A percentile compares a stretch with the other conserved stretches of the same genome.
phyloP scores from a whole-genome alignment of 2,888 invertebrate genomes.

The Noctua comes region DNA sequence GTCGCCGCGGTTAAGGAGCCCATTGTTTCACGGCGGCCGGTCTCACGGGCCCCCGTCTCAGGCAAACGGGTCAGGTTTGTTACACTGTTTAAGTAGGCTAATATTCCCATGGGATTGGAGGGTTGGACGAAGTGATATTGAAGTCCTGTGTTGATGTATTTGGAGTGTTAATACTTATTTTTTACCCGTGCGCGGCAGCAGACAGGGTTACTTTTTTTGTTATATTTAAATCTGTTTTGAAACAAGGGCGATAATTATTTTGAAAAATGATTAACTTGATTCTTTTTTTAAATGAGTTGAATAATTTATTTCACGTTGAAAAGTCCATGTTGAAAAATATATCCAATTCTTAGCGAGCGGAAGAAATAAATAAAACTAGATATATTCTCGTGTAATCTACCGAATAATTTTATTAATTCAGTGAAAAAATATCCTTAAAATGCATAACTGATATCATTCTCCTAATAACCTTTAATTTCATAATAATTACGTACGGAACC shows the following conservation, averaged over 20 bases:
- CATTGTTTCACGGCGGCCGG: constrained; percentile 78
- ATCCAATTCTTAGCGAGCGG: neutral
- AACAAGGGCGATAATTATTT: neutral
- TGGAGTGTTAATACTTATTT: constrained; percentile 24
- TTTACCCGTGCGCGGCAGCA: neutral
- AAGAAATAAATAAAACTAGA: neutral
- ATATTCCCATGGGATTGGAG: constrained; percentile 80
- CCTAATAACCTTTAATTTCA: constrained; percentile 42
- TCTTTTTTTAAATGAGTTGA: fast-evolving
- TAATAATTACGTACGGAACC: constrained; percentile 65
- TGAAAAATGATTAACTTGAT: neutral
- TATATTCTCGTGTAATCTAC: too few species aligned
- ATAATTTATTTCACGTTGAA: neutral
- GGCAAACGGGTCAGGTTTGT: constrained; percentile 81
- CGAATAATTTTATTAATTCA: neutral
- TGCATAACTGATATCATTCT: constrained; percentile 18
- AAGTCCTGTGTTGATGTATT: constrained; percentile 34
- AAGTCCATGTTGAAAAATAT: neutral
- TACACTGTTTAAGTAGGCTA: constrained; percentile 83
- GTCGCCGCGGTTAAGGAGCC: constrained; percentile 74
- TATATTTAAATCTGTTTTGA: neutral
- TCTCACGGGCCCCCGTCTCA: constrained; percentile 83
- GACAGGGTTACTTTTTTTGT: neutral
- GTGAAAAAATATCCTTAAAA: neutral
- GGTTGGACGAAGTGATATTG: constrained; percentile 50